Base-by-base conservation (phyloP, 2,888 invertebrate genomes). In the Macropis europaea region DNA sequence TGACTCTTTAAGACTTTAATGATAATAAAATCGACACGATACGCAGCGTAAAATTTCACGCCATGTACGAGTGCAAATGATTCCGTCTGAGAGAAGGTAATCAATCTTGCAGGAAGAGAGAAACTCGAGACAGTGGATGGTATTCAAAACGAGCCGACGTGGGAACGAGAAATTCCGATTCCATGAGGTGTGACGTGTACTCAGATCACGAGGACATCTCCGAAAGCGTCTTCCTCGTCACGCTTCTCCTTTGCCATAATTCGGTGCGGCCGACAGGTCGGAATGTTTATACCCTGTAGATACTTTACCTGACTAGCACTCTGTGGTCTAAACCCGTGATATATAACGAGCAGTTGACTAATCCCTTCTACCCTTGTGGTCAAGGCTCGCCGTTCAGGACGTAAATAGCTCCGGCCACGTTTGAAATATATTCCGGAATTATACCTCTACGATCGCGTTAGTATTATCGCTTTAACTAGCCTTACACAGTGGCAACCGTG, bases 281-380 rank as follows among this genome's bases (percentile, higher is more conserved):
- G 81, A 83, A 84, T 79, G 83, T 79, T 82, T 82, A 79, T 81
- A 68, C 63, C 74, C 42, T 53, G 57, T 64, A 56, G 79, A 73
- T 82, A 70, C 77, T 77, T 75, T 82, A 79, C 70, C 70, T 76
- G 67, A 50, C 75, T 30, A 36, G 45, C 61, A 60, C 54, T 66
- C 64, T 77, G 76, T 62, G 79, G 77, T 69, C 68, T 80, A 76
- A 78, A 62, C 62, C 66, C 67, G 79, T 85, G 84, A 87, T 87
- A 87, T 86, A 87, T 86, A 81, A 83, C 82, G 82, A 76, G 79
- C 81, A 81, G 79, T 82, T 78, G 82, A 85, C 83, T 86, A 86
- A 86, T 84, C 84, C 85, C 76, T 84, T 82, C 64, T 40, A 62
- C 74, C 70, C 53, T 78, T 69, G 71, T 40, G 82, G 72, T 60